phyloP scores from a whole-genome alignment of 1,140 invertebrate species.

The Delia radicum region DNA sequence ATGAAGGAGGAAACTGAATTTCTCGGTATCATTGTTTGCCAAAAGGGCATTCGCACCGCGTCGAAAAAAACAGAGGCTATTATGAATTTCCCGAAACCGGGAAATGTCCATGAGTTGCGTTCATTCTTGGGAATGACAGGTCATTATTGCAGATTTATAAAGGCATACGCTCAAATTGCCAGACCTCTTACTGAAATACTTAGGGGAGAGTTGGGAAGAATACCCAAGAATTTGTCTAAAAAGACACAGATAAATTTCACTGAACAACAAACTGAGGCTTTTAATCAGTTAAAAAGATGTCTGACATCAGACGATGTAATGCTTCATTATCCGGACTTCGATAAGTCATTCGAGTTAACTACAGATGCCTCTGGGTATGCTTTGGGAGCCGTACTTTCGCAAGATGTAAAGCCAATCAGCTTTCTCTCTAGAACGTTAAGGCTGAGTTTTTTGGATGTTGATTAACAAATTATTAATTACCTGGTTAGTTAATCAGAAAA shows the following conservation, averaged over 20 bases:
- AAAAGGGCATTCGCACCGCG: too few species aligned
- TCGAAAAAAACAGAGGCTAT: too few species aligned
- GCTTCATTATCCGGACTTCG: neutral
- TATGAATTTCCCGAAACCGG: constrained; percentile 25
- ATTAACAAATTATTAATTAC: too few species aligned
- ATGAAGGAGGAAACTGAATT: too few species aligned
- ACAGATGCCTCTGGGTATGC: too few species aligned
- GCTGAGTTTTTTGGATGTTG: too few species aligned
- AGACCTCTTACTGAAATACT: constrained; percentile 26
- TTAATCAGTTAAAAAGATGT: constrained; percentile 51
- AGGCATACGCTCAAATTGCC: constrained; percentile 21
- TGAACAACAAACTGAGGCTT: constrained; percentile 37
- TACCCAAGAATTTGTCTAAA: constrained; percentile 9
- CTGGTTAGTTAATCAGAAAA: too few species aligned
- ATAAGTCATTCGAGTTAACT: too few species aligned
- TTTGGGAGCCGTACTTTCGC: constrained; percentile 14
- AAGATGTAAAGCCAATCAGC: too few species aligned
- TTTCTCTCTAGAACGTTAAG: constrained; percentile 4
- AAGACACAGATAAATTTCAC: constrained; percentile 8
- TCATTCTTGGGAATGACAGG: constrained; percentile 29
- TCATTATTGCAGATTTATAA: constrained; percentile 31
- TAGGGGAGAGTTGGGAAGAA: constrained; percentile 25
- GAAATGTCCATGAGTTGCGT: neutral
- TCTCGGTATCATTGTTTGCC: too few species aligned
- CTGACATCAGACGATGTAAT: constrained; percentile 51